Evolutionary conservation across 35 echinoderm and acorn worm genomes (phyloP).

Genomic region (Apostichopus californicus): DNA sequence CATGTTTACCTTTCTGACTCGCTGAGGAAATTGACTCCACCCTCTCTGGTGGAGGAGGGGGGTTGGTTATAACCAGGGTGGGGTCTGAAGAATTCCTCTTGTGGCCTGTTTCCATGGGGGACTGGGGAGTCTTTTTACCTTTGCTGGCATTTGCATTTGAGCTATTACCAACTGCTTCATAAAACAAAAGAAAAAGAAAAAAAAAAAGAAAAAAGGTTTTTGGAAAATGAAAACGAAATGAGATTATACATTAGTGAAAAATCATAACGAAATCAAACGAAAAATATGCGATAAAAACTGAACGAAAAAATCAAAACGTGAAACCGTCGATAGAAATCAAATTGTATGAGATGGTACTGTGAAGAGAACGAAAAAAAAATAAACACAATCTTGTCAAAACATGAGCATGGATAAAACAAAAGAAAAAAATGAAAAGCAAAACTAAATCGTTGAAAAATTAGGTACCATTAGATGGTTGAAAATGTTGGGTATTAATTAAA

Average conservation of each 20-base stretch:
- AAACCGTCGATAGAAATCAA: background rate
- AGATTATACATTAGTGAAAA: background rate
- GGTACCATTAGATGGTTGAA: background rate
- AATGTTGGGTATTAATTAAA: background rate
- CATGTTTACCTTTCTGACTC: slow-evolving; percentile 23
- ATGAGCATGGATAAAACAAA: background rate
- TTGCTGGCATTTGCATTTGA: slow-evolving; percentile 13
- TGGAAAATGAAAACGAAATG: background rate
- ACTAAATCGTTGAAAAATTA: background rate
- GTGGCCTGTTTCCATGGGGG: slow-evolving; percentile 67
- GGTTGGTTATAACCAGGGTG: slow-evolving; percentile 48
- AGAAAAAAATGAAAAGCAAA: slow-evolving; percentile 6
- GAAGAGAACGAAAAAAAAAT: background rate
- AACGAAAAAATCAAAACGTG: background rate
- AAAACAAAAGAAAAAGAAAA: slow-evolving; percentile 15
- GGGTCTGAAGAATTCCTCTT: slow-evolving; percentile 86
- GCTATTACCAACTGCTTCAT: background rate
- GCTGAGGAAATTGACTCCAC: slow-evolving; percentile 67
- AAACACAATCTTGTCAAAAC: background rate
- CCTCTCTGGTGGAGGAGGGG: slow-evolving; percentile 82
- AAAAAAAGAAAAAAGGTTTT: background rate
- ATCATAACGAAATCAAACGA: no score
- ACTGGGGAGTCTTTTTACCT: slow-evolving; percentile 38
- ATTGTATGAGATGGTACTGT: background rate
- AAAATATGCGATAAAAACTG: no score